Percentiles rank a stretch among this genome's conserved stretches.
These are phyloP conservation scores for Pseudolaguvia tuberculata DNA, from an alignment of 2,113 vertebrate genomes.

Conservation along the genomic window DNA sequence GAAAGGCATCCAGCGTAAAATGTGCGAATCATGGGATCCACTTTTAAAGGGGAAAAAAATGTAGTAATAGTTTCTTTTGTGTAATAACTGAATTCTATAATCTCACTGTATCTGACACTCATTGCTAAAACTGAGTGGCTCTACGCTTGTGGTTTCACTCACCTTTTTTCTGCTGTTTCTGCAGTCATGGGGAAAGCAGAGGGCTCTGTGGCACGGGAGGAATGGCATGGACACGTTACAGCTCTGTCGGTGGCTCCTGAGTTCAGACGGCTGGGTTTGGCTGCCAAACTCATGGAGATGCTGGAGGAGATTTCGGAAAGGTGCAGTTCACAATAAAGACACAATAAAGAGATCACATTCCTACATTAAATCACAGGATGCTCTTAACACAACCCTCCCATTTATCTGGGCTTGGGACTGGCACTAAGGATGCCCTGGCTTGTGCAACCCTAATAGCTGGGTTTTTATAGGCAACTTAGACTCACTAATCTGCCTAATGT, in stretches of 20 bases:
- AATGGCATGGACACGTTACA: constrained; percentile 94
- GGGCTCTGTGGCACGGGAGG: constrained; percentile 89
- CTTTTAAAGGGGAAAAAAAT: too few species aligned
- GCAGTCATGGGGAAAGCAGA: constrained; percentile 97
- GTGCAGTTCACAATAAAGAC: too few species aligned
- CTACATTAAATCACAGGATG: too few species aligned
- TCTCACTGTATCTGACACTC: neutral
- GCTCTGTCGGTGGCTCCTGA: constrained; percentile 92
- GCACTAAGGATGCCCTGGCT: too few species aligned
- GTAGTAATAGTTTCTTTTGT: neutral
- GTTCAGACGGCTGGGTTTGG: constrained; percentile 87
- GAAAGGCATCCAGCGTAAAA: too few species aligned
- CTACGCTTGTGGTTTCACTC: neutral
- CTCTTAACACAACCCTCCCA: too few species aligned
- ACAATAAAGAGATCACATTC: too few species aligned
- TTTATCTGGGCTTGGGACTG: too few species aligned
- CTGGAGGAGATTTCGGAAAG: constrained; percentile 95
- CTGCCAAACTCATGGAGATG: constrained; percentile 94
- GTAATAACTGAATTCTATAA: neutral
- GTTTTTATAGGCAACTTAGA: too few species aligned
- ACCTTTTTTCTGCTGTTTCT: neutral
- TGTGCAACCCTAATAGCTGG: too few species aligned
- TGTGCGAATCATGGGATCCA: too few species aligned
- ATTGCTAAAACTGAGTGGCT: neutral
- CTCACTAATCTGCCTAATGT: too few species aligned